A percentile compares a stretch with the other conserved stretches of the same genome.
phyloP scores from a whole-genome alignment of 2,888 invertebrate species.

The Megastigmus dorsalis region DNA sequence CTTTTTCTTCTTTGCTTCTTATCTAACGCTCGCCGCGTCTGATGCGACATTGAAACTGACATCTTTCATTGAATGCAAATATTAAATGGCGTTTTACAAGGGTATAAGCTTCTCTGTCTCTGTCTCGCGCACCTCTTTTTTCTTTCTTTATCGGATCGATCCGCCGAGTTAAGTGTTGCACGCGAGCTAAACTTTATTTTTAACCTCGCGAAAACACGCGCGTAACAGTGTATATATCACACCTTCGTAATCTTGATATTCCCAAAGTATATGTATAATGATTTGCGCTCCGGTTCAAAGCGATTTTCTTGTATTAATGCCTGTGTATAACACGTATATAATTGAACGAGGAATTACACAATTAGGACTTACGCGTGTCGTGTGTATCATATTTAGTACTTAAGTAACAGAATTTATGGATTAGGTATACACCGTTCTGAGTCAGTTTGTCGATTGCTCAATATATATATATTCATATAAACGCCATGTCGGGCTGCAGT shows the following conservation, averaged over 20 bases:
- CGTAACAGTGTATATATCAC: no score
- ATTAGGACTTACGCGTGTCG: no score
- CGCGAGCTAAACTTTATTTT: not conserved
- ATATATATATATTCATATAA: not conserved
- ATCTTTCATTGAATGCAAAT: constrained; percentile 25
- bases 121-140: not conserved
- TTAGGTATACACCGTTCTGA: not conserved
- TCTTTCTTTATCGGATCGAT: not conserved
- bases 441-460: not conserved
- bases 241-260: no score
- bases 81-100: not conserved
- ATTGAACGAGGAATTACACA: no score
- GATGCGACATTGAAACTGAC: constrained; percentile 34
- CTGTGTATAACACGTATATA: no score
- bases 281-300: not conserved
- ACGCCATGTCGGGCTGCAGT: not conserved
- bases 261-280: no score
- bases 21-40: not conserved
- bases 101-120: not conserved
- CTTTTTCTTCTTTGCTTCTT: not conserved
- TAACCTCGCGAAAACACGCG: not conserved
- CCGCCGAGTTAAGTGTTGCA: no score
- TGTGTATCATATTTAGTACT: constrained; percentile 1
- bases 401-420: constrained; percentile 6
- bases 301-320: no score